These are phyloP conservation scores for Pristionchus mayeri DNA, from an alignment of 2,888 invertebrate species.

Conservation along the genomic window DNA sequence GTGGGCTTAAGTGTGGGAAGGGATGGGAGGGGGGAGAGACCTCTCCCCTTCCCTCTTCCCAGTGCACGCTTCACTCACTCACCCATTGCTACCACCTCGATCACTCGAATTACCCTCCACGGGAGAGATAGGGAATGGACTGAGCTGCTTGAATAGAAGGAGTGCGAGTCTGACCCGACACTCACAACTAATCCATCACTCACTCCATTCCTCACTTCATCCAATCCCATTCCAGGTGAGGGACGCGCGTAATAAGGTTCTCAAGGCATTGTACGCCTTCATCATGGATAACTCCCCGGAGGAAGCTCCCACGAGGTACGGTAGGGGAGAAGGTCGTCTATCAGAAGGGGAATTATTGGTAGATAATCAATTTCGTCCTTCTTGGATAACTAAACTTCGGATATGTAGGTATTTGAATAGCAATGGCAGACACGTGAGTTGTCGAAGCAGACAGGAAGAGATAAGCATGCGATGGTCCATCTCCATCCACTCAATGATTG, in stretches of 20 bases:
- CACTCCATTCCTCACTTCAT: background rate
- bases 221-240: constrained; percentile 59
- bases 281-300: constrained; percentile 73
- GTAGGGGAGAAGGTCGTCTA: background rate
- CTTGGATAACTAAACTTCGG: background rate
- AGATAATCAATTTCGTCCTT: too few relatives aligned
- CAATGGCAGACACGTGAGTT: background rate
- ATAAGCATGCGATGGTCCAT: too few relatives aligned
- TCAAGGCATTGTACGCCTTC: constrained; percentile 75
- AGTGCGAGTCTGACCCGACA: constrained; percentile 3
- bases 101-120: background rate
- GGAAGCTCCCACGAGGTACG: constrained; percentile 74
- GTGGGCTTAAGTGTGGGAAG: too few relatives aligned
- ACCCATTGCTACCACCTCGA: background rate
- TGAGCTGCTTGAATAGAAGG: background rate
- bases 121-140: background rate
- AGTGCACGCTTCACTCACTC: background rate
- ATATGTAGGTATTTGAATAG: background rate
- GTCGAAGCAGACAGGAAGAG: too few relatives aligned
- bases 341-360: too few relatives aligned
- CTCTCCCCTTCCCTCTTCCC: too few relatives aligned
- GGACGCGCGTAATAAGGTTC: constrained; percentile 73
- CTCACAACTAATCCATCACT: background rate
- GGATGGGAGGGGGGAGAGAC: too few relatives aligned
- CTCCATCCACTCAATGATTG: background rate